Percentiles rank a stretch among this genome's conserved stretches.
phyloP scores from a whole-genome alignment of 2,888 invertebrate species.

The Drosophila parthenogenetica region DNA sequence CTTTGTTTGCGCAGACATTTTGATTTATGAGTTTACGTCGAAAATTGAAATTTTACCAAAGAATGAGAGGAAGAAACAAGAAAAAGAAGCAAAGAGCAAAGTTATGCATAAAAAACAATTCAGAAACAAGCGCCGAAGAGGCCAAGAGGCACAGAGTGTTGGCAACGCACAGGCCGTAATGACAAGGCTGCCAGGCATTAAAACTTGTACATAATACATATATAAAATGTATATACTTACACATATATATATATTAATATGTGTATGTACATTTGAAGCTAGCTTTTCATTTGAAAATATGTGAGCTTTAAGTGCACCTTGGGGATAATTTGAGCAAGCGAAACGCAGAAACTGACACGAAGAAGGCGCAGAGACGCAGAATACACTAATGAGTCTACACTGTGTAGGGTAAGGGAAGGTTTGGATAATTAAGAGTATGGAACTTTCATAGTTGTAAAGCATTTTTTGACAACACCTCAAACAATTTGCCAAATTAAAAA shows the following conservation, averaged over 20 bases:
- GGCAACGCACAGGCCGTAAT: slow-evolving; percentile 48
- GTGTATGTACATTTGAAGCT: slow-evolving; percentile 9
- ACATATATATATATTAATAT: slow-evolving; percentile 11
- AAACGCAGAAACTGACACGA: slow-evolving; percentile 21
- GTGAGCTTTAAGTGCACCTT: slow-evolving; percentile 45
- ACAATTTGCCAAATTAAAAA: slow-evolving; percentile 62
- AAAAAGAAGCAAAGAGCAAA: slow-evolving; percentile 24
- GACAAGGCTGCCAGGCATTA: slow-evolving; percentile 62
- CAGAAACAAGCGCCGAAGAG: slow-evolving; percentile 39
- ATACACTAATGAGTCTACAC: slow-evolving; percentile 59
- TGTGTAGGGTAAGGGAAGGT: slow-evolving; percentile 9
- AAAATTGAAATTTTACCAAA: slow-evolving; percentile 72
- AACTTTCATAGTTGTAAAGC: slow-evolving; percentile 27
- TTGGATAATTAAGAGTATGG: slow-evolving; percentile 36
- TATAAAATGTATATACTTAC: not conserved
- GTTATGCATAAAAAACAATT: slow-evolving; percentile 37
- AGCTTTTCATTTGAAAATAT: slow-evolving; percentile 48
- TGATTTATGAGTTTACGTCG: slow-evolving; percentile 70
- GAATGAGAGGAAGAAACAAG: slow-evolving; percentile 17
- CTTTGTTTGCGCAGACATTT: slow-evolving; percentile 73
- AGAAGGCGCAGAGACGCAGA: not conserved
- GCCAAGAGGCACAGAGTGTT: slow-evolving; percentile 10
- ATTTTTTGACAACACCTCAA: slow-evolving; percentile 34
- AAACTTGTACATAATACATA: slow-evolving; percentile 48
- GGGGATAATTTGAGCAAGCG: slow-evolving; percentile 58